Conservation (phyloP, 2,113 vertebrate species). For the Axis porcinus region DNA sequence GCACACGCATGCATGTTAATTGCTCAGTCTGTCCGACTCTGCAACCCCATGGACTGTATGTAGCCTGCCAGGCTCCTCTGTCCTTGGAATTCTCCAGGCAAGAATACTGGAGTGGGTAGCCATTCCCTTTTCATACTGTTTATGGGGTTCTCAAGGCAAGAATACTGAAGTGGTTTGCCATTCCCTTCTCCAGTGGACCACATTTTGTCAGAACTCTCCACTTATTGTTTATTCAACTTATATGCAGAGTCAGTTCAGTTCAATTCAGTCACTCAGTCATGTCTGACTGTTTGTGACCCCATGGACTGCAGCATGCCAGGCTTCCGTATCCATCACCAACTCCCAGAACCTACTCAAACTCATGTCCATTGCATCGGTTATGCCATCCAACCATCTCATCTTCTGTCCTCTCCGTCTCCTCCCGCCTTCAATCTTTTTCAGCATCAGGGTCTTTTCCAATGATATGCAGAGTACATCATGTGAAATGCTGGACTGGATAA, state of each 20-base stretch:
- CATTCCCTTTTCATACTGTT: background rate
- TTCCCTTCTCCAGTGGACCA: background rate
- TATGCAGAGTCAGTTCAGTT: background rate
- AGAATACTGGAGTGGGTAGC: background rate
- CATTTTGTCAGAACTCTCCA: background rate
- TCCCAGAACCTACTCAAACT: background rate
- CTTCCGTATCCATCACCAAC: background rate
- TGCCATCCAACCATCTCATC: background rate
- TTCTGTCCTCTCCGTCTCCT: background rate
- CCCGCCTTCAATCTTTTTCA: background rate
- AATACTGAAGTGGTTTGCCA: background rate
- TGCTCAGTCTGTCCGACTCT: background rate
- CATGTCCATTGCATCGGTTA: background rate
- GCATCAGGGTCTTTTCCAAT: background rate
- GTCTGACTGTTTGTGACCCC: background rate
- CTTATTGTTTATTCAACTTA: background rate
- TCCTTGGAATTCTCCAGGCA: background rate
- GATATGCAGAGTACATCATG: background rate
- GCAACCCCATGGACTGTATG: background rate
- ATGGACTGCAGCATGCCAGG: background rate
- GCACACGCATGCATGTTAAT: rapidly evolving
- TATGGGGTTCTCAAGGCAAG: background rate
- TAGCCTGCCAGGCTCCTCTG: background rate
- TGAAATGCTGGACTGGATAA: background rate
- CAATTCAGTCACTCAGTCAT: background rate